Conservation (phyloP, 2,113 vertebrate species). For the Prietella phreatophila region DNA sequence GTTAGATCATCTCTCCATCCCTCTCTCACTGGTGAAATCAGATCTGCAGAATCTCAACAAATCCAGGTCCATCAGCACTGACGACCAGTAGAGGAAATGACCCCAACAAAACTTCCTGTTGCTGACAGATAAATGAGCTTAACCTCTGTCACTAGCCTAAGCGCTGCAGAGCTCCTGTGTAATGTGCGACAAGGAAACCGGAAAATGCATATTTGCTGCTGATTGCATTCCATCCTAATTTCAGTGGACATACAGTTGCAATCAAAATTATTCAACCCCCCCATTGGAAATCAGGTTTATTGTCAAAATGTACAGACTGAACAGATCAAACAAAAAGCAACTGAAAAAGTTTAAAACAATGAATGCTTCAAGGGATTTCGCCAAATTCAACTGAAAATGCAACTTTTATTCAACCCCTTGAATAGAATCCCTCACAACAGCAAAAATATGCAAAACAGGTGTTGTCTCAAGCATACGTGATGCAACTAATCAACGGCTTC, state of each 20-base stretch:
- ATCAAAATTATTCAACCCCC: too few relatives aligned
- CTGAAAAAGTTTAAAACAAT: too few relatives aligned
- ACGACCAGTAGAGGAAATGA: constrained; percentile 41
- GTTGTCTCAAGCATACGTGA: too few relatives aligned
- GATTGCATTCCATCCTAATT: background rate
- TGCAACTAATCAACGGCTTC: too few relatives aligned
- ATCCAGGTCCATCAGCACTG: constrained; percentile 34
- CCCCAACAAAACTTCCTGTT: constrained; percentile 48
- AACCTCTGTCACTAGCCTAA: constrained; percentile 25
- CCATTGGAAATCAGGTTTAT: too few relatives aligned
- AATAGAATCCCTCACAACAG: too few relatives aligned
- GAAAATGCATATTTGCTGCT: background rate
- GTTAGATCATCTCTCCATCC: constrained; percentile 12
- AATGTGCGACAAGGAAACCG: constrained; percentile 6
- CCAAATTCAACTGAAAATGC: too few relatives aligned
- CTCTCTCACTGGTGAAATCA: constrained; percentile 20
- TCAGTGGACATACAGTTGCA: background rate
- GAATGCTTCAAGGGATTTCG: too few relatives aligned
- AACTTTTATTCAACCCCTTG: too few relatives aligned
- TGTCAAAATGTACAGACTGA: too few relatives aligned
- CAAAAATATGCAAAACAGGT: too few relatives aligned
- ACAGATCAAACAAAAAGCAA: too few relatives aligned
- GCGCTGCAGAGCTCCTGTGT: constrained; percentile 34
- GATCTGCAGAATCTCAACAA: constrained; percentile 42
- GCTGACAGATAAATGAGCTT: constrained; percentile 51